Evolutionary conservation across 1,140 invertebrate genomes (phyloP), one percentile per base, ranked within the genome.

Genomic region (Chrysomallon squamiferum): DNA sequence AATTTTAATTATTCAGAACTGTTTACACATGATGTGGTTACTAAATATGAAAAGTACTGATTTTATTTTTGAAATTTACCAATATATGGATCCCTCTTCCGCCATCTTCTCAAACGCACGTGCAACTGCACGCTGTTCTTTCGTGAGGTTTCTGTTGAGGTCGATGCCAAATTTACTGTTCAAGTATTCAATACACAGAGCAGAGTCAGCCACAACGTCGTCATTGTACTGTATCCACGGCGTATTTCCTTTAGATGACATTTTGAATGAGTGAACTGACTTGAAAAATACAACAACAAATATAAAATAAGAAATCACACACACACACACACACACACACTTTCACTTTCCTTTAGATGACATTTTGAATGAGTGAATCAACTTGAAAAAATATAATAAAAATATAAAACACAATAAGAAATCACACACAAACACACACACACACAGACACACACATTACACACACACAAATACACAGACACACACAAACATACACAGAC

Each of bases 161-260:
- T 85, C 68, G 5, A 78, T 35, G 6, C 65, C 59, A 13, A 80
- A 74, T 30, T 78, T 68, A 47, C 74, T 72, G 56, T 80, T 78
- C 2, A 86, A 65, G 62, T 76, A 82, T 25, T 86, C 79, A 13
- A 87, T 76, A 49, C 79, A 77, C 22, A 86, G 71, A 47, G 86
- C 77, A 0, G 86, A 87, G 60, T 87, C 87, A 5, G 78, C 81
- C 4, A 87, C 63, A 15, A 78, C 65, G 35, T 79, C 57, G 1
- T 83, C 86, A 68, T 87, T 86, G 32, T 81, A 71, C 6, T 80
- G 79, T 33, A 87, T 86, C 86, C 86, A 87, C 0, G 87, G 87
- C 11, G 72, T 78, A 62, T 81, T 79, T 1, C 75, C 71, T 66
- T 81, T 81, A 5, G 64, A 66, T 13, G 78, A 80, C 50, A 80